Evolutionary conservation across 2,797 vertebrate genomes (phyloP).

Genomic region (Novumbra hubbsi): DNA sequence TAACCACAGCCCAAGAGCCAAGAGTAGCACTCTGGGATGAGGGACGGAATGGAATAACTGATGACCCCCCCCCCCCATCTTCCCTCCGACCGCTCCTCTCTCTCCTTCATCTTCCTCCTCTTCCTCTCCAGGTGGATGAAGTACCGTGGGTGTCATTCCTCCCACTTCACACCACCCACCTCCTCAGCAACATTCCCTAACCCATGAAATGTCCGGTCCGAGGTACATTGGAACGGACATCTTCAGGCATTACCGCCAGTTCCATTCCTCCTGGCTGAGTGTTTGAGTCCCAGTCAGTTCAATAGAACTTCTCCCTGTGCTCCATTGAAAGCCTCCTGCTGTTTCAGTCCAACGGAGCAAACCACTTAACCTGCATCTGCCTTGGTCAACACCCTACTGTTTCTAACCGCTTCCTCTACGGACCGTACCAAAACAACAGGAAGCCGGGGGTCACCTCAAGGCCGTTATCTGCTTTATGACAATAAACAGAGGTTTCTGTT

Average conservation of each 20-base stretch:
- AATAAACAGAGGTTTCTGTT: neutral
- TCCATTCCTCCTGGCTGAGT: too few relatives aligned
- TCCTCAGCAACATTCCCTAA: neutral
- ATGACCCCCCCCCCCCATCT: neutral
- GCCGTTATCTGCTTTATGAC: neutral
- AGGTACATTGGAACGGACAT: neutral
- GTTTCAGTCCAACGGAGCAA: neutral
- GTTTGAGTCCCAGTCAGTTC: neutral
- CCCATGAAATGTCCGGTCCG: neutral
- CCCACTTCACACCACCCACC: neutral
- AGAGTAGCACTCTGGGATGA: too few relatives aligned
- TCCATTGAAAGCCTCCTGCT: neutral
- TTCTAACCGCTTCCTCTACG: neutral
- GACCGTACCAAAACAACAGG: conserved; percentile 1
- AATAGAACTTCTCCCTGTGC: neutral
- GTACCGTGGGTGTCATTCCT: neutral
- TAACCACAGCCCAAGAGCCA: too few relatives aligned
- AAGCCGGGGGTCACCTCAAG: conserved; percentile 1
- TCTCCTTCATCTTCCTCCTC: neutral
- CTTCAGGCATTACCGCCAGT: neutral
- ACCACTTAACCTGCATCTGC: conserved; percentile 6
- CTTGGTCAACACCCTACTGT: conserved; percentile 1
- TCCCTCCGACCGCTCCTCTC: neutral
- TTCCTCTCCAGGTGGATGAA: neutral
- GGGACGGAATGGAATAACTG: too few relatives aligned